phyloP scores from a whole-genome alignment of 2,888 invertebrate species.

The Sturmia bella region DNA sequence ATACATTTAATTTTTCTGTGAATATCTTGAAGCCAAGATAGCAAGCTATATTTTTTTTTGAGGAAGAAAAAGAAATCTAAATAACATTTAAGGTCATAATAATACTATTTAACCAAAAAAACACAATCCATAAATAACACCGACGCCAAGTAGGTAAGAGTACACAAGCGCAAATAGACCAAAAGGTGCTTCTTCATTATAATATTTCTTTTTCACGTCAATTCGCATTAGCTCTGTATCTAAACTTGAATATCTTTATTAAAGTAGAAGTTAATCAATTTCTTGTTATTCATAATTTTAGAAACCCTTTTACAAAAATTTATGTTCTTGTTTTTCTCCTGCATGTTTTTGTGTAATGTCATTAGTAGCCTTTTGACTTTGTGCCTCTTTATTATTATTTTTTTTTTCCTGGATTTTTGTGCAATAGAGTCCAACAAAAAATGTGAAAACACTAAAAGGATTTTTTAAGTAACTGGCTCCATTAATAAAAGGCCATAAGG shows the following conservation, averaged over 20 bases:
- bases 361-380: conserved; percentile 51
- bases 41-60: no score
- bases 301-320: conserved; percentile 20
- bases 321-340: neutral
- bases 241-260: conserved; percentile 5
- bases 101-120: no score
- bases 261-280: neutral
- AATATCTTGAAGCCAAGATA: no score
- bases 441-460: conserved; percentile 28
- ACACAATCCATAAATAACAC: no score
- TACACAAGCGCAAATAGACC: no score
- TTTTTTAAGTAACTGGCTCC: conserved; percentile 60
- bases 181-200: no score
- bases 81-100: no score
- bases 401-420: neutral
- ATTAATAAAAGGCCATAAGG: conserved; percentile 35
- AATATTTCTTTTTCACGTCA: no score
- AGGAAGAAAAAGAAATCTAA: no score
- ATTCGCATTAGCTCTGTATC: no score
- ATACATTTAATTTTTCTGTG: no score
- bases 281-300: conserved; percentile 15
- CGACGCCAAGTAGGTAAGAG: no score
- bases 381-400: conserved; percentile 16
- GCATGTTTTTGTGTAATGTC: conserved; percentile 30
- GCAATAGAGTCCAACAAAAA: conserved; percentile 8